Evolutionary conservation across 2,113 vertebrate genomes (phyloP), one percentile per base, ranked within the genome.

Genomic region (Callaeas wilsoni): DNA sequence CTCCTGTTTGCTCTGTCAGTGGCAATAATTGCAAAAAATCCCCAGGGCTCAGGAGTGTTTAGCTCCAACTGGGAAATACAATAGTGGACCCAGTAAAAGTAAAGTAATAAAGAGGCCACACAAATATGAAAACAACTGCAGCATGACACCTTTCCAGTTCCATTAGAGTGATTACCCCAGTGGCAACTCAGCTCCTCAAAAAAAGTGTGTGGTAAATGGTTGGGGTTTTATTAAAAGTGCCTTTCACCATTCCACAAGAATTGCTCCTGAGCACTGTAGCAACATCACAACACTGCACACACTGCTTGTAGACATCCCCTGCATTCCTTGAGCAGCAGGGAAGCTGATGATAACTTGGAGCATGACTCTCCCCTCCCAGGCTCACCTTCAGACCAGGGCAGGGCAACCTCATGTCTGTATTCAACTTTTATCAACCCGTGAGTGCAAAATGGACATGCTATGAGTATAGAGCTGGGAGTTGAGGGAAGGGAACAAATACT

Each of bases 1-100:
- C 71, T 95, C 67, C 87, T 83, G 46, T 91, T 96, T 90, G 59
- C 82, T 90, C 94, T 94, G 92, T 85, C 93, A 91, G 78, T 73
- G 75, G 70, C 89, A 95, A 91, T 93, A 87, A 95, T 62, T 91
- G 94, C 89, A 87, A 87, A 68, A 96, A 80, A 59, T 77, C 67
- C 90, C 90, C 67, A 88, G 78, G 75, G 75, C 79, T 83, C 10
- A 1, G 37, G 50, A 94, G 37, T 53, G 47, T 69, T 95, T 93
- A 87, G 87, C 55, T 95, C 59, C 7, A 7, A 50, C 13, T 87
- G 84, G 77, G 78, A 93, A 95, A 95, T 62, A 85, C 74, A 91
- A 78, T 6, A 93, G 81, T 50, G 77, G 91, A 69, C 57, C 65
- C 59, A 79, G 44, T 41, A 84, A 81, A 94, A 90, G 71, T 74